Percentiles rank a stretch among this genome's conserved stretches.
Conservation (phyloP, 1,140 invertebrate genomes). For the Diploscapter pachys region DNA sequence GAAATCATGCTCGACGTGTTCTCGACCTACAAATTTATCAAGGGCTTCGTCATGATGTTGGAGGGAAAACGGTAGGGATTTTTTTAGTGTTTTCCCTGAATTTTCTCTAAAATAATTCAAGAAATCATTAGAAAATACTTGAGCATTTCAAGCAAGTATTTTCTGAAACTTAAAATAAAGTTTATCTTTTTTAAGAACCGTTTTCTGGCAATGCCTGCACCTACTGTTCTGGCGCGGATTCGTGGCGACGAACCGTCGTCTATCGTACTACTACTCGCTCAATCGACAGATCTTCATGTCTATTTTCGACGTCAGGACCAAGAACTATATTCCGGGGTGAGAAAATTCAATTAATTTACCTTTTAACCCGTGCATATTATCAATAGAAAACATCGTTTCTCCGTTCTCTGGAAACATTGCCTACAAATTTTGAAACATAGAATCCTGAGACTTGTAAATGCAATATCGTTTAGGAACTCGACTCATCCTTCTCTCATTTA, state of each 20-base stretch:
- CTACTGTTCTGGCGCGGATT: constrained; percentile 17
- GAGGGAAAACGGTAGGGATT: constrained; percentile 6
- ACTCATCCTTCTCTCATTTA: too few species aligned
- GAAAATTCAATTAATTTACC: too few species aligned
- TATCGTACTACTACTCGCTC: constrained; percentile 4
- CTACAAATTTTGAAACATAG: too few species aligned
- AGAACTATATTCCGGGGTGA: background rate
- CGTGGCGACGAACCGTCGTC: constrained; percentile 10
- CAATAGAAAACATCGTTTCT: too few species aligned
- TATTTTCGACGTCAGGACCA: constrained; percentile 10
- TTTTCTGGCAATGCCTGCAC: constrained; percentile 12
- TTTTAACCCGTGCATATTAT: too few species aligned
- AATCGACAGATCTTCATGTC: background rate
- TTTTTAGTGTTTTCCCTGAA: background rate
- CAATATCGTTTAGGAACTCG: too few species aligned
- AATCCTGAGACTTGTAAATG: too few species aligned
- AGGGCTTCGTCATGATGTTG: constrained; percentile 24
- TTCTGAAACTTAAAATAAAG: background rate
- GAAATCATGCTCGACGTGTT: constrained; percentile 21
- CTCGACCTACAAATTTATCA: constrained; percentile 22
- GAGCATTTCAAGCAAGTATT: background rate
- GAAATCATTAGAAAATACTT: background rate
- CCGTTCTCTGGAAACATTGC: too few species aligned
- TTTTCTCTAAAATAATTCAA: background rate
- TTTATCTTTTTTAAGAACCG: constrained; percentile 6